A percentile compares a stretch with the other conserved stretches of the same genome.
phyloP scores from a whole-genome alignment of 2,113 vertebrate species.

The Corythoichthys intestinalis region DNA sequence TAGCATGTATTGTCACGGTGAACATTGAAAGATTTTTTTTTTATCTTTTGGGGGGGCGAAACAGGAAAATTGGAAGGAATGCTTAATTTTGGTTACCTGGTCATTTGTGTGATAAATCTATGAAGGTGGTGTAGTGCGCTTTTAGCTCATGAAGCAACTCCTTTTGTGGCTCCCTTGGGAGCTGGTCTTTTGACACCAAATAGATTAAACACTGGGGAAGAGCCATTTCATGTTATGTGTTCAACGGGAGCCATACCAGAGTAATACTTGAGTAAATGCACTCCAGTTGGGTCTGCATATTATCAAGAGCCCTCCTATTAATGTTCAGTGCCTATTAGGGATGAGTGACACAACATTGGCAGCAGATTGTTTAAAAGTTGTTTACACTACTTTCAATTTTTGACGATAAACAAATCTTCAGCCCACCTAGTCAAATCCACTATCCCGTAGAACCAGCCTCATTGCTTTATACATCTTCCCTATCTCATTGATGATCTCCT shows the following conservation, averaged over 20 bases:
- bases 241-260: conserved; percentile 22
- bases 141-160: conserved; percentile 49
- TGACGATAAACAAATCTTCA: not conserved
- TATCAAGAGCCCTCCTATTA: conserved; percentile 11
- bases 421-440: not conserved
- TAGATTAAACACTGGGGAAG: conserved; percentile 49
- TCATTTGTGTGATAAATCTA: not conserved
- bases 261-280: conserved; percentile 37
- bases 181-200: conserved; percentile 54
- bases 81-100: conserved; percentile 19
- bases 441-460: not conserved
- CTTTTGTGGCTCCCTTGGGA: conserved; percentile 40
- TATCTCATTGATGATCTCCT: not conserved
- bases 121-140: conserved; percentile 27
- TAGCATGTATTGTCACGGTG: no score
- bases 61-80: not conserved
- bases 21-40: no score
- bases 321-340: conserved; percentile 16
- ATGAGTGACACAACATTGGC: conserved; percentile 25
- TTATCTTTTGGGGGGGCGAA: no score
- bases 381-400: not conserved
- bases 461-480: no score
- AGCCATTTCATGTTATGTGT: conserved; percentile 24
- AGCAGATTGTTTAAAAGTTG: not conserved
- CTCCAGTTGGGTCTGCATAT: conserved; percentile 24